phyloP scores from a whole-genome alignment of 2,797 vertebrate species.

The Sebastes itinus region DNA sequence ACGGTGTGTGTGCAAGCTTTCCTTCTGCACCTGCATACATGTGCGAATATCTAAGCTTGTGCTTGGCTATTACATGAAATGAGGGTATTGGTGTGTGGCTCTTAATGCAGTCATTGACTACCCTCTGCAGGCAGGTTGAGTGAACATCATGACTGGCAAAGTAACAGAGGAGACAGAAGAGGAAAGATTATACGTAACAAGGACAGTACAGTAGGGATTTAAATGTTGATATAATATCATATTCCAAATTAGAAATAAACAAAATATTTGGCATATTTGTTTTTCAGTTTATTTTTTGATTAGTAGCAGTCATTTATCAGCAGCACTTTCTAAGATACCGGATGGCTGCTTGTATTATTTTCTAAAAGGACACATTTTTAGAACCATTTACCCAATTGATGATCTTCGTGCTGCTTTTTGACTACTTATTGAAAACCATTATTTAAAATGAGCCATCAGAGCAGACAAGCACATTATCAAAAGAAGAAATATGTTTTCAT shows the following conservation, averaged over 20 bases:
- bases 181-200: not conserved
- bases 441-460: constrained; percentile 67
- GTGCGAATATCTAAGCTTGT: constrained; percentile 28
- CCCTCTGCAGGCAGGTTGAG: constrained; percentile 75
- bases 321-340: constrained; percentile 1
- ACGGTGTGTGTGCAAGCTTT: not conserved
- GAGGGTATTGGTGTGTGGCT: constrained; percentile 10
- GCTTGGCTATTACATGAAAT: constrained; percentile 23
- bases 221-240: constrained; percentile 25
- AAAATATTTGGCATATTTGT: constrained; percentile 1
- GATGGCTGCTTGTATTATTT: constrained; percentile 31
- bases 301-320: constrained; percentile 39
- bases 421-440: constrained; percentile 62
- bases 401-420: constrained; percentile 60
- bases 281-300: constrained; percentile 47
- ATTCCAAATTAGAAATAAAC: not conserved
- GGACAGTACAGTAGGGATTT: not conserved
- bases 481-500: constrained; percentile 58
- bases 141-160: constrained; percentile 45
- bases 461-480: constrained; percentile 58
- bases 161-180: not conserved
- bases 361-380: constrained; percentile 50
- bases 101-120: constrained; percentile 72
- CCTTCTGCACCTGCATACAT: constrained; percentile 23
- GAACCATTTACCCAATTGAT: constrained; percentile 61